A percentile compares a stretch with the other conserved stretches of the same genome.
Conservation (phyloP, 2,797 vertebrate species). For the Decapterus maruadsi region DNA sequence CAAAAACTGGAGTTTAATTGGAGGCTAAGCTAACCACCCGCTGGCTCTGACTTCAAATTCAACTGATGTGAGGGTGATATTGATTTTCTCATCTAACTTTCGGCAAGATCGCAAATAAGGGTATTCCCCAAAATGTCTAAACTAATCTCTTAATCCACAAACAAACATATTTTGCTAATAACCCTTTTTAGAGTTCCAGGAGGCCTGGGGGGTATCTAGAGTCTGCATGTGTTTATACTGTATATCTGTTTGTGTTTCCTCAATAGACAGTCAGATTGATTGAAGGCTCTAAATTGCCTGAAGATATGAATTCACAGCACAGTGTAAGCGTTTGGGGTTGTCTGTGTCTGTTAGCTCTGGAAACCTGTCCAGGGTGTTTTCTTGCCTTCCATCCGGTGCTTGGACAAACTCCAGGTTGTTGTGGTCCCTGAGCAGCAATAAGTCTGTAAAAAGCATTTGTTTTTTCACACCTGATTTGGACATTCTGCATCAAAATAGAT, state of each 20-base stretch:
- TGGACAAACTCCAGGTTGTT: constrained; percentile 46
- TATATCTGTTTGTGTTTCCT: constrained; percentile 8
- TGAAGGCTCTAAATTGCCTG: constrained; percentile 48
- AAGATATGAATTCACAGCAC: constrained; percentile 39
- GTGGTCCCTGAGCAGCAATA: constrained; percentile 27
- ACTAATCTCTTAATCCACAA: not conserved
- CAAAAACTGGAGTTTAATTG: not conserved
- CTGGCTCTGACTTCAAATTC: not conserved
- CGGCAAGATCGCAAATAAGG: not conserved
- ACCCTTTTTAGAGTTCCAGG: constrained; percentile 3
- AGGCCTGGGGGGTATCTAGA: not conserved
- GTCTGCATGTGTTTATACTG: not conserved
- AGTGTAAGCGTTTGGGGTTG: constrained; percentile 42
- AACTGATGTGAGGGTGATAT: not conserved
- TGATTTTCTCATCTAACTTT: not conserved
- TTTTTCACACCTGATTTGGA: constrained; percentile 14
- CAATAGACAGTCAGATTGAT: constrained; percentile 33
- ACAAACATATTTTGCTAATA: not conserved
- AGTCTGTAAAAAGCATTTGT: not conserved
- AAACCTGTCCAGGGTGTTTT: constrained; percentile 38
- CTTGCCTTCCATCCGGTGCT: constrained; percentile 33
- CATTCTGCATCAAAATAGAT: constrained; percentile 27
- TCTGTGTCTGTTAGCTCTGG: constrained; percentile 54
- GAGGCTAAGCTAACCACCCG: not conserved
- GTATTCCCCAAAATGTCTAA: not conserved